These are phyloP conservation scores for Drosophila lacertosa DNA, from an alignment of 1,140 invertebrate genomes.

Conservation along the genomic window DNA sequence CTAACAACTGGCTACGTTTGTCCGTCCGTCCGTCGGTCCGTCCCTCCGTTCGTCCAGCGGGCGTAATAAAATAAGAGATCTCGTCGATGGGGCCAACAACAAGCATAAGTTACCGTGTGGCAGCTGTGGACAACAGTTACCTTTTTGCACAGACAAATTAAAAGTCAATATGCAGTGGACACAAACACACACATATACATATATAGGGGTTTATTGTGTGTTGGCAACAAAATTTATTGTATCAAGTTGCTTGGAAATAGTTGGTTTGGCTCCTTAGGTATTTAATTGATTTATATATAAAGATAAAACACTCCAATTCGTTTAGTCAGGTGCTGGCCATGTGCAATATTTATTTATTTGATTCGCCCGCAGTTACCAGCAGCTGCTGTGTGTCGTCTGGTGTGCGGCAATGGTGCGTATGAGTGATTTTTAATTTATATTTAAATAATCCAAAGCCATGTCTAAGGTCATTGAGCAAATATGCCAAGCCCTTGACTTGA, in stretches of 20 bases:
- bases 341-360: conserved; percentile 30
- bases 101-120: conserved; percentile 26
- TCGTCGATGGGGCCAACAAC: conserved; percentile 8
- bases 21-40: no score
- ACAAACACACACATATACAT: conserved; percentile 2
- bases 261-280: conserved; percentile 7
- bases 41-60: no score
- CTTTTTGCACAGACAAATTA: conserved; percentile 57
- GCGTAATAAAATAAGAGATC: conserved; percentile 33
- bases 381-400: conserved; percentile 17
- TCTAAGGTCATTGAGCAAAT: conserved; percentile 27
- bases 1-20: conserved; percentile 11
- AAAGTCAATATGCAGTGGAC: conserved; percentile 59
- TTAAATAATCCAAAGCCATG: conserved; percentile 41
- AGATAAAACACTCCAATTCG: neutral
- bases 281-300: conserved; percentile 38
- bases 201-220: conserved; percentile 18
- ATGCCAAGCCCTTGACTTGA: conserved; percentile 23
- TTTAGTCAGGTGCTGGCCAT: conserved; percentile 4
- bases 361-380: conserved; percentile 43
- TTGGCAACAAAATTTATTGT: conserved; percentile 61
- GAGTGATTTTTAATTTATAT: conserved; percentile 73
- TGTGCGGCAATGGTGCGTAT: conserved; percentile 61
- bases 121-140: conserved; percentile 28
- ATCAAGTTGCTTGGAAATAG: conserved; percentile 47